Base-by-base conservation (phyloP, 2,113 vertebrate species). In the Aptenodytes patagonicus region DNA sequence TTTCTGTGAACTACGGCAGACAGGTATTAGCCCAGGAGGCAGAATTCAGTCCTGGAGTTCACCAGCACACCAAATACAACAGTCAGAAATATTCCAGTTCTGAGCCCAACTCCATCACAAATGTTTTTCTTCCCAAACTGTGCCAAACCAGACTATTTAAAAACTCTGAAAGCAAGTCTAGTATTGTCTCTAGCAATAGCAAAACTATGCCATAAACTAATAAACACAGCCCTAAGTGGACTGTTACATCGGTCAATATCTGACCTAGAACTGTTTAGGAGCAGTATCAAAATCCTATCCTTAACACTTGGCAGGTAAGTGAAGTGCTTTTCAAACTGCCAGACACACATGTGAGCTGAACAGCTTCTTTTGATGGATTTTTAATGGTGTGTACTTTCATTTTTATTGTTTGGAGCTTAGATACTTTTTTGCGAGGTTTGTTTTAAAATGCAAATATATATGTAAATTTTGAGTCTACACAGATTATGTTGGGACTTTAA, bases 371-470 rank as follows among this genome's bases (percentile, higher is more conserved):
- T 96, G 95, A 97, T 97, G 95, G 97, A 96, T 97, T 97, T 97
- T 97, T 97, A 97, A 97, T 97, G 96, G 89, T 94, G 82, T 96
- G 84, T 58, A 86, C 87, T 97, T 97, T 83, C 78, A 54, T 66
- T 97, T 97, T 97, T 97, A 97, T 97, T 97, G 96, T 96, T 93
- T 96, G 95, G 94, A 96, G 95, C 93, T 96, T 83, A 96, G 96
- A 88, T 90, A 97, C 95, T 96, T 97, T 97, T 97, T 97, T 97
- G 96, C 4, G 54, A 97, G 96, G 95, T 97, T 97, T 97, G 90
- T 90, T 97, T 97, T 96, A 96, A 96, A 97, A 97, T 95, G 96
- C 95, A 97, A 97, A 97, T 96, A 89, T 94, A 73, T 97, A 97
- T 95, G 96, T 96, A 97, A 96, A 97, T 97, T 93, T 92, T 83